These are phyloP conservation scores for Agrilus cyanescens DNA, from an alignment of 2,888 invertebrate species.

Conservation along the genomic window DNA sequence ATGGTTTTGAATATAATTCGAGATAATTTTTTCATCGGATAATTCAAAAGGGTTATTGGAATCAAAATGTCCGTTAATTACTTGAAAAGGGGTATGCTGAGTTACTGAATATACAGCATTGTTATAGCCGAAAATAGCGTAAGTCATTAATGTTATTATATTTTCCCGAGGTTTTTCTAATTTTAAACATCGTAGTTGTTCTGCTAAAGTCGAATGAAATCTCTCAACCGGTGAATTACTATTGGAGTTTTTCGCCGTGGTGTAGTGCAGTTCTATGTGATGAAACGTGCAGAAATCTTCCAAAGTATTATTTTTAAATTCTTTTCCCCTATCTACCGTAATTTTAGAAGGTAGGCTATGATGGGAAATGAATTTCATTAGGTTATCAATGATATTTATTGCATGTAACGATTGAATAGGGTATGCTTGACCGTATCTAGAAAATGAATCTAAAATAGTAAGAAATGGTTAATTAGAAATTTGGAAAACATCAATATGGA, in stretches of 20 bases:
- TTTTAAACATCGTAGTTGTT: conserved; percentile 3
- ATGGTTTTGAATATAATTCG: conserved; percentile 5
- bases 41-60: not conserved
- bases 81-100: conserved; percentile 4
- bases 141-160: conserved; percentile 3
- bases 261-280: conserved; percentile 11
- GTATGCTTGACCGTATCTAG: conserved; percentile 11
- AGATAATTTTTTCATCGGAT: not conserved
- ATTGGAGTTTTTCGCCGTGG: conserved; percentile 9
- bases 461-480: not conserved
- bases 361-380: conserved; percentile 10
- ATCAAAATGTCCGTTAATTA: conserved; percentile 3
- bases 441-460: not conserved
- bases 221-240: conserved; percentile 9
- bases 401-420: conserved; percentile 2
- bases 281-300: conserved; percentile 9
- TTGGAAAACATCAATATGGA: conserved; percentile 7
- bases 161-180: conserved; percentile 1
- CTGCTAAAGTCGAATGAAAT: conserved; percentile 6
- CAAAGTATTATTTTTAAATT: conserved; percentile 8
- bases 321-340: conserved; percentile 6
- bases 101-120: conserved; percentile 5
- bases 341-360: conserved; percentile 9
- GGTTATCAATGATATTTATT: conserved; percentile 8
- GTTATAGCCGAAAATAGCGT: conserved; percentile 6